phyloP scores from a whole-genome alignment of 1,140 invertebrate genomes.

The Marisa cornuarietis region DNA sequence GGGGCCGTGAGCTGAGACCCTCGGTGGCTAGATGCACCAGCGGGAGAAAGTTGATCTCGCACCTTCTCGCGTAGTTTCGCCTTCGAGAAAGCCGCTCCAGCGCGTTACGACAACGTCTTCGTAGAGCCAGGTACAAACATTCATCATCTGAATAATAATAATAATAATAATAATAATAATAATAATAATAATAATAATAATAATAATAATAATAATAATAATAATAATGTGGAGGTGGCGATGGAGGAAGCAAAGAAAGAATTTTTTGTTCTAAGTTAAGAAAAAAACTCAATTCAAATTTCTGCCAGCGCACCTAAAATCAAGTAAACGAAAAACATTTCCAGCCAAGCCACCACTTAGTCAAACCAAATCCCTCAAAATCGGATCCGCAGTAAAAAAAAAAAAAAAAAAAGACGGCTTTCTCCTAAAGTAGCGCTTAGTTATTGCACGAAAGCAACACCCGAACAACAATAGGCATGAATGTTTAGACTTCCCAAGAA shows the following conservation, averaged over 20 bases:
- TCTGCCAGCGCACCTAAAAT: too few relatives aligned
- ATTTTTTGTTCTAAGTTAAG: neutral
- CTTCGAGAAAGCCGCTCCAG: conserved; percentile 48
- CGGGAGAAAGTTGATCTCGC: conserved; percentile 68
- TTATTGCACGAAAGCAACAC: too few relatives aligned
- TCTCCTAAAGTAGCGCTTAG: too few relatives aligned
- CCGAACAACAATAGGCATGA: neutral
- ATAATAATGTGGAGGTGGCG: neutral
- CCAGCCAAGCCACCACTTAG: too few relatives aligned
- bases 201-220: neutral
- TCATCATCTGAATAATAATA: conserved; percentile 45
- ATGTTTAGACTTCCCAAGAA: neutral
- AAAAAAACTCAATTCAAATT: neutral
- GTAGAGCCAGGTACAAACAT: conserved; percentile 62
- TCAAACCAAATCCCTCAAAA: too few relatives aligned
- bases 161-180: conserved; percentile 20
- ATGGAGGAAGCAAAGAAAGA: neutral
- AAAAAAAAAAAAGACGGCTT: too few relatives aligned
- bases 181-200: neutral
- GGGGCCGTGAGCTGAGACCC: neutral
- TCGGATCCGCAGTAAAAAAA: too few relatives aligned
- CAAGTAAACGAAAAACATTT: too few relatives aligned
- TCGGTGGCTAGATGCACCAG: conserved; percentile 54
- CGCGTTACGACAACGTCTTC: conserved; percentile 63
- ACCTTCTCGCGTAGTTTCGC: conserved; percentile 60